Evolutionary conservation across 1,140 invertebrate genomes (phyloP), one percentile per base, ranked within the genome.

Genomic region (Bombus soroeensis): DNA sequence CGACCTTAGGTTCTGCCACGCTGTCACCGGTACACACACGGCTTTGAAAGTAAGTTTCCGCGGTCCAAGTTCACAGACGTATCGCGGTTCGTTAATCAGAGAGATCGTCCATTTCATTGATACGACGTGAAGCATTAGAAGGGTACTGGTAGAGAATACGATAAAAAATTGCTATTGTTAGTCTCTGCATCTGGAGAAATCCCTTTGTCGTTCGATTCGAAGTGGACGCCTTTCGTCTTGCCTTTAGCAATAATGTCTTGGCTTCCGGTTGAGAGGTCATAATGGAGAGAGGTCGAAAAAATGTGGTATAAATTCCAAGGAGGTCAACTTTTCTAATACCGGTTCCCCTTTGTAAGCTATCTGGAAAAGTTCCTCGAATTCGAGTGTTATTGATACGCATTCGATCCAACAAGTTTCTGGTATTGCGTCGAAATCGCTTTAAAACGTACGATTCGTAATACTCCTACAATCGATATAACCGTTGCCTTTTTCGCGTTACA

Each of bases 71-170:
- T 53, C 73, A 9, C 34, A 53, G 43, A 84, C 53, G 83, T 85
- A 85, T 62, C 59, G 82, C 43, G 47, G 8, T 13, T 41, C 77
- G 83, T 85, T 85, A 80, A 85, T 85, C 83, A 77, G 39, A 9
- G 34, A 53, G 72, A 85, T 85, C 74, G 74, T 43, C 64, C 53
- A 22, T 79, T 79, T 37, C 66, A 71, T 71, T 62, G 47, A 79
- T 39, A 79, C 64, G n/a, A 78, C 34, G 32, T 8, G 34, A 10
- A 37, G 32, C 74, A 62, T 79, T 68, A 79, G 28, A 68, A 10
- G 12, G 9, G 12, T 41, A 18, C 13, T 8, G 28, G 25, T 47
- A 47, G n/a, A 78, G 82, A 84, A 84, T 79, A 53, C 39, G 82
- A n/a, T 62, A 76, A 84, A 72, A 84, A 79, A 84, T 84, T 10